Conservation (phyloP, 2,113 vertebrate species). For the Melospiza georgiana region DNA sequence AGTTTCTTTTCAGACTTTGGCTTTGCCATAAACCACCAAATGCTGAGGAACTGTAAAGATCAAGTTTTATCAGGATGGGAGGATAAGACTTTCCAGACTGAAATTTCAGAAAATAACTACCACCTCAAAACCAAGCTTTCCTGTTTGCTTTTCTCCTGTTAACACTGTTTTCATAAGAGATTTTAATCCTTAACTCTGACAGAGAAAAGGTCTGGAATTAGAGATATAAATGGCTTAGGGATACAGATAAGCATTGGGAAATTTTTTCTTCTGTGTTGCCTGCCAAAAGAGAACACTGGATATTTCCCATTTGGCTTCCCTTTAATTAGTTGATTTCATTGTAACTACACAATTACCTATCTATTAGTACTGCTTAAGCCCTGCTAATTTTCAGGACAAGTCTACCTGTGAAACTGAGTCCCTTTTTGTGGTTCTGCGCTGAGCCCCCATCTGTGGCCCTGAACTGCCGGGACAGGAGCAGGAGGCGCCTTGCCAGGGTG, state of each 20-base stretch:
- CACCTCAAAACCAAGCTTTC: neutral
- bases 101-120: neutral
- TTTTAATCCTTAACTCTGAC: conserved; percentile 37
- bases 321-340: conserved; percentile 56
- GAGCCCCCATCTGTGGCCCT: neutral
- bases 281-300: conserved; percentile 35
- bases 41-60: neutral
- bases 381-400: conserved; percentile 8
- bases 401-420: neutral
- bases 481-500: neutral
- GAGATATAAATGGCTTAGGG: conserved; percentile 24
- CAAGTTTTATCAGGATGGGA: neutral
- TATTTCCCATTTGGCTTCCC: conserved; percentile 57
- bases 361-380: conserved; percentile 35
- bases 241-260: neutral
- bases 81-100: neutral
- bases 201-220: conserved; percentile 52
- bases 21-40: neutral
- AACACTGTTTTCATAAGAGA: conserved; percentile 31
- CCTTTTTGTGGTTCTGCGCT: neutral
- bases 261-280: neutral
- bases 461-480: neutral
- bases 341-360: conserved; percentile 53
- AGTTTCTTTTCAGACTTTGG: neutral
- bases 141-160: conserved; percentile 30